These are phyloP conservation scores for Butorides virescens DNA, from an alignment of 2,113 vertebrate genomes.

Conservation along the genomic window DNA sequence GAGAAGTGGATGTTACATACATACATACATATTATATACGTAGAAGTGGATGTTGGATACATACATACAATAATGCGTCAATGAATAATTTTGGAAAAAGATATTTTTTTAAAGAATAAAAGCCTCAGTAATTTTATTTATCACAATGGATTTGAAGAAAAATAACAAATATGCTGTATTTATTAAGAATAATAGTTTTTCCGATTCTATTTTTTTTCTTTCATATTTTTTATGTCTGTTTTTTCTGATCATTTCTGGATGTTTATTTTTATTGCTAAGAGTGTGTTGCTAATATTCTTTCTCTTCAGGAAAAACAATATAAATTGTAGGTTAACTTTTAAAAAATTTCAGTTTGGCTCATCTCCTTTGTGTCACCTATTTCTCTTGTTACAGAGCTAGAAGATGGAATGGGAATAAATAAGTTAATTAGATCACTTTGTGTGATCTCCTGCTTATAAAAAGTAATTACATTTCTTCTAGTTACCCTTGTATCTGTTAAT, in stretches of 20 bases:
- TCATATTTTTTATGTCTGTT: not conserved
- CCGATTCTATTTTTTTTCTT: not conserved
- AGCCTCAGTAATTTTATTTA: not conserved
- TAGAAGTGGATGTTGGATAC: not conserved
- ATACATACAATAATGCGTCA: not conserved
- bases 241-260: not conserved
- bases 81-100: not conserved
- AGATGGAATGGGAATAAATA: not conserved
- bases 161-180: not conserved
- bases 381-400: not conserved
- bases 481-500: not conserved
- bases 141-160: not conserved
- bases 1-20: not conserved
- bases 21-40: too few species aligned
- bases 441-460: not conserved
- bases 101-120: not conserved
- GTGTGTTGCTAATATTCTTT: not conserved
- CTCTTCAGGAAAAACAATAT: not conserved
- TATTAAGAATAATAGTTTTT: not conserved
- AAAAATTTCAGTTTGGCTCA: not conserved
- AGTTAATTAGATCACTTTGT: not conserved
- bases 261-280: not conserved
- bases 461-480: not conserved
- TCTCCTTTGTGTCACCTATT: not conserved
- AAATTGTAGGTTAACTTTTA: not conserved